Evolutionary conservation across 2,888 invertebrate genomes (phyloP).

Genomic region (Microplitis deprimator): DNA sequence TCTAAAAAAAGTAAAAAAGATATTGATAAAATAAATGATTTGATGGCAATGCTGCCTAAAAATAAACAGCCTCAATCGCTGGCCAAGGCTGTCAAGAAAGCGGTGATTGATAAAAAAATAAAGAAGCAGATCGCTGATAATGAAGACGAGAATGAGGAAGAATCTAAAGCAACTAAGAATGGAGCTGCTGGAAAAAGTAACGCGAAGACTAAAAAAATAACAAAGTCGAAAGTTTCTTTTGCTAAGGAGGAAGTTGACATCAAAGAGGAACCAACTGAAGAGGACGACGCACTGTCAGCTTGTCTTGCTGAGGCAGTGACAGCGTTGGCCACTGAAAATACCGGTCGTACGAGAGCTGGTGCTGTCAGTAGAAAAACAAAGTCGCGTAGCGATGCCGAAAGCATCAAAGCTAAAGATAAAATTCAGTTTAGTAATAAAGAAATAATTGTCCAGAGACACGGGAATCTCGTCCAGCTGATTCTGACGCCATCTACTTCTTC

Average conservation of each 20-base stretch:
- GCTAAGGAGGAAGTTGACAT: conserved; percentile 51
- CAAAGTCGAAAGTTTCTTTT: conserved; percentile 59
- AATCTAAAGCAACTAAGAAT: not conserved
- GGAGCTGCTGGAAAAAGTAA: conserved; percentile 49
- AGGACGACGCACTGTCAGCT: conserved; percentile 61
- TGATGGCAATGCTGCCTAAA: not conserved
- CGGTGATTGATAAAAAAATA: conserved; percentile 36
- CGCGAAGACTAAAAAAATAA: conserved; percentile 55
- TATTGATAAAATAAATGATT: conserved; percentile 29
- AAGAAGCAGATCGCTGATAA: not conserved
- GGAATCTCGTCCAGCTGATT: conserved; percentile 77
- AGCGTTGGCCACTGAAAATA: conserved; percentile 63
- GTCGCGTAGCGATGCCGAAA: conserved; percentile 47
- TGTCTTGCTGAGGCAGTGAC: conserved; percentile 68
- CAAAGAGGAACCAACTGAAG: conserved; percentile 22
- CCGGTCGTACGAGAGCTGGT: conserved; percentile 52
- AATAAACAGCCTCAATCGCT: conserved; percentile 5
- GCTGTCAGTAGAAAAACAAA: conserved; percentile 56
- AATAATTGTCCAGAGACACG: conserved; percentile 75
- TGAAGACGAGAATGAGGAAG: conserved; percentile 5
- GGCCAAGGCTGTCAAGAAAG: conserved; percentile 30
- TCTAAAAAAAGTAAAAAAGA: conserved; percentile 40
- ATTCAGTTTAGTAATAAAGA: conserved; percentile 71
- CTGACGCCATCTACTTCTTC: conserved; percentile 75
- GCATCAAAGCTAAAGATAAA: conserved; percentile 55